phyloP scores from a whole-genome alignment of 2,113 vertebrate species.

The Bos taurus region DNA sequence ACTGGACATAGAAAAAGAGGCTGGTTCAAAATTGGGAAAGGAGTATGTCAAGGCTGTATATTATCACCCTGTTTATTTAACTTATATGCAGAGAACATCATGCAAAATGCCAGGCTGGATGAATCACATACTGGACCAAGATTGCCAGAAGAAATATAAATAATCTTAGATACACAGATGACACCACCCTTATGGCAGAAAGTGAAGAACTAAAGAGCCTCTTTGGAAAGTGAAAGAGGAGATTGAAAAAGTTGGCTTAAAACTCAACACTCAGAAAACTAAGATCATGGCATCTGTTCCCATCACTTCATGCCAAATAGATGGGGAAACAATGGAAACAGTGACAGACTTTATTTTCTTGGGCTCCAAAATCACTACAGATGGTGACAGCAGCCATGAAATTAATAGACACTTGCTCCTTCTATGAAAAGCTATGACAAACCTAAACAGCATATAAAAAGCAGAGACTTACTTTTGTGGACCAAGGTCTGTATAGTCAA shows the following conservation, averaged over 20 bases:
- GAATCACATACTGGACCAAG: neutral
- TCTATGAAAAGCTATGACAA: neutral
- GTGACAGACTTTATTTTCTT: neutral
- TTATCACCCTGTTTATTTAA: neutral
- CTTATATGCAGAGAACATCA: neutral
- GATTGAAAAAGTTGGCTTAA: neutral
- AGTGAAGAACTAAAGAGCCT: neutral
- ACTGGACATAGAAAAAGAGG: neutral
- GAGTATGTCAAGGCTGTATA: neutral
- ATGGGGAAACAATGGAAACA: neutral
- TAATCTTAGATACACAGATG: neutral
- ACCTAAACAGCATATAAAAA: neutral
- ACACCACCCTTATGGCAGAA: neutral
- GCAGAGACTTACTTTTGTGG: neutral
- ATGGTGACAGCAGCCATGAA: neutral
- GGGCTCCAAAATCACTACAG: neutral
- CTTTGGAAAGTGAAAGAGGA: neutral
- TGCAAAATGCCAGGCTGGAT: neutral
- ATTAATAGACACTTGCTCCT: neutral
- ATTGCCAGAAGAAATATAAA: neutral
- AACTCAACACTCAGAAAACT: neutral
- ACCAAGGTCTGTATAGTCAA: neutral
- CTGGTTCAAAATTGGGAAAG: neutral
- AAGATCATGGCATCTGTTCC: neutral
- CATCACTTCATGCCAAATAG: neutral